A percentile compares a stretch with the other conserved stretches of the same genome.
These are phyloP conservation scores for Ceuthmochares aereus DNA, from an alignment of 2,113 vertebrate species.

Conservation along the genomic window DNA sequence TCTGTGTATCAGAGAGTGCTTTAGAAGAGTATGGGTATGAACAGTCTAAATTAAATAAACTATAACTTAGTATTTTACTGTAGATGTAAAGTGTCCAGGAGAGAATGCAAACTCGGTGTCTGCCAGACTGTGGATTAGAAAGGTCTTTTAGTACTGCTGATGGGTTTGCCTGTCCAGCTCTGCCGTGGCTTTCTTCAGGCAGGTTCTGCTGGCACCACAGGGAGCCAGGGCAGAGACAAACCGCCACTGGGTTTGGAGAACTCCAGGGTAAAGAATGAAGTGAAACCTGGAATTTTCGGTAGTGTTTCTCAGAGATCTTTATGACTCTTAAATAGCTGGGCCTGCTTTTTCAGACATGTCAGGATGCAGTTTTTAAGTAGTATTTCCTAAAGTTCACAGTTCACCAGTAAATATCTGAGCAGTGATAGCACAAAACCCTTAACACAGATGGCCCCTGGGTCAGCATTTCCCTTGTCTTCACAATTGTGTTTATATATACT, in stretches of 20 bases:
- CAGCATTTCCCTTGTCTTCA: neutral
- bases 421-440: neutral
- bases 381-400: neutral
- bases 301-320: neutral
- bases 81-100: neutral
- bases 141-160: neutral
- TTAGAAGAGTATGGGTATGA: neutral
- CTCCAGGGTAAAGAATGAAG: neutral
- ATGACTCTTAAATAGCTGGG: neutral
- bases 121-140: neutral
- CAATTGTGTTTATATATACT: neutral
- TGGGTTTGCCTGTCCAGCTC: neutral
- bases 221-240: neutral
- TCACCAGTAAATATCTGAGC: neutral
- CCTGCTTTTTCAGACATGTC: accelerated
- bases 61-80: neutral
- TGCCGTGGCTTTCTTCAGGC: neutral
- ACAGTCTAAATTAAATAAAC: neutral
- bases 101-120: neutral
- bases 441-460: neutral
- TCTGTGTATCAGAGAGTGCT: neutral
- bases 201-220: neutral
- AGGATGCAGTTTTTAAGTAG: neutral
- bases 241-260: neutral
- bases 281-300: neutral